phyloP scores from a whole-genome alignment of 2,888 invertebrate species.

The Macaria notata region DNA sequence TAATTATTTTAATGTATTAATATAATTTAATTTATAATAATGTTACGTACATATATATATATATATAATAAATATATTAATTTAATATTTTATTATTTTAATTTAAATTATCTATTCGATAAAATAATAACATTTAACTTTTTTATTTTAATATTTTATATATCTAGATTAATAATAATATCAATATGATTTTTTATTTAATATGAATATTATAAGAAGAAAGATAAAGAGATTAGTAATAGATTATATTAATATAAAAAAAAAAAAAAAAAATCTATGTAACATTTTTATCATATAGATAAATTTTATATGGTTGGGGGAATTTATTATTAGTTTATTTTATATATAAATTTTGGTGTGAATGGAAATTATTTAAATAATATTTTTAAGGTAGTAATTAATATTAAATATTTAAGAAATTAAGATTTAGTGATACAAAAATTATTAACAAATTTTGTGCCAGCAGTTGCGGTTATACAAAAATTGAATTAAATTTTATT shows the following conservation, averaged over 20 bases:
- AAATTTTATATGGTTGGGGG: constrained; percentile 75
- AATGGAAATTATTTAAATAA: constrained; percentile 65
- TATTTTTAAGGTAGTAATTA: constrained; percentile 66
- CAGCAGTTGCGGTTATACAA: constrained; percentile 88
- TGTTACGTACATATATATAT: constrained; percentile 22
- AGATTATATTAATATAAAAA: constrained; percentile 40
- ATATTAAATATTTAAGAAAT: constrained; percentile 82
- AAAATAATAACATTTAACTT: background rate
- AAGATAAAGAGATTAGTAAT: constrained; percentile 17
- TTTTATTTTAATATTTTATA: constrained; percentile 8
- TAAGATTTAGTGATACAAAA: constrained; percentile 82
- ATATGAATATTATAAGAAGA: constrained; percentile 2
- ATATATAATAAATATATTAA: constrained; percentile 12
- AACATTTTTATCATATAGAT: constrained; percentile 45
- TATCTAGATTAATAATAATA: constrained; percentile 11
- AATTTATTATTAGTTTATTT: constrained; percentile 78
- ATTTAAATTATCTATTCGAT: constrained; percentile 17
- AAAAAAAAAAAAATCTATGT: constrained; percentile 63
- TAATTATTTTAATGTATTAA: constrained; percentile 40
- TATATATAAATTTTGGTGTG: constrained; percentile 80
- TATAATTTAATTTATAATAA: constrained; percentile 36
- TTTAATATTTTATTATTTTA: constrained; percentile 19
- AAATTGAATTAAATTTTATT: constrained; percentile 81
- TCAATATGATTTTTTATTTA: constrained; percentile 20
- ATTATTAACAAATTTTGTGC: constrained; percentile 85